Conservation (phyloP, 2,797 vertebrate genomes). For the Hydrocynus forskahlii region DNA sequence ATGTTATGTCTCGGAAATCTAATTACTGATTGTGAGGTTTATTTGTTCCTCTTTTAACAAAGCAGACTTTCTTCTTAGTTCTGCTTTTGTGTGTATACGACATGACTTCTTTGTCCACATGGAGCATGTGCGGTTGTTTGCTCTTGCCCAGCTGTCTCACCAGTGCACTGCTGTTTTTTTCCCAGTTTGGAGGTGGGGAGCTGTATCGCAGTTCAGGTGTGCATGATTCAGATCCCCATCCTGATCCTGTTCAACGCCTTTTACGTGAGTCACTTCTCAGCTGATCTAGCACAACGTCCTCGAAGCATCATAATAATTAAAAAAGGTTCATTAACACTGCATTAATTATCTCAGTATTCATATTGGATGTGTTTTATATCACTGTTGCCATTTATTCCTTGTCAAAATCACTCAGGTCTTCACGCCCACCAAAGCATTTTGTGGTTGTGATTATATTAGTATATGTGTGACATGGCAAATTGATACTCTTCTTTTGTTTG, state of each 20-base stretch:
- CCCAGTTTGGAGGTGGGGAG: slow-evolving; percentile 88
- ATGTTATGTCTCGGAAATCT: not conserved
- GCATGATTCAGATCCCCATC: slow-evolving; percentile 93
- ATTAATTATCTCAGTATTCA: not conserved
- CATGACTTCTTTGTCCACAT: too few species aligned
- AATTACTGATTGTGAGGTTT: not conserved
- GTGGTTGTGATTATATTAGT: too few species aligned
- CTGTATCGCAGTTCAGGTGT: slow-evolving; percentile 91
- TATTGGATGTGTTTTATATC: too few species aligned
- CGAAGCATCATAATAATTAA: not conserved
- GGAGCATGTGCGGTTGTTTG: not conserved
- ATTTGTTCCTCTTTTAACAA: slow-evolving; percentile 14
- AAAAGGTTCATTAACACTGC: not conserved
- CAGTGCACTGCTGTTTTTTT: not conserved
- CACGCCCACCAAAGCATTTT: too few species aligned
- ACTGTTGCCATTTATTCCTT: too few species aligned
- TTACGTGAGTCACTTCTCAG: slow-evolving; percentile 80
- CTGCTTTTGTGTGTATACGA: slow-evolving; percentile 10
- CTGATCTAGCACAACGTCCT: not conserved
- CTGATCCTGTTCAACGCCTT: slow-evolving; percentile 87
- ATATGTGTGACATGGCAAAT: too few species aligned
- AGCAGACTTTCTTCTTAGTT: not conserved
- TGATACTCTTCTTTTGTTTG: too few species aligned
- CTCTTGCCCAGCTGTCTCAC: not conserved
- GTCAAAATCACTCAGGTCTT: too few species aligned